phyloP scores from a whole-genome alignment of 1,140 invertebrate species.

The Sesamia nonagrioides region DNA sequence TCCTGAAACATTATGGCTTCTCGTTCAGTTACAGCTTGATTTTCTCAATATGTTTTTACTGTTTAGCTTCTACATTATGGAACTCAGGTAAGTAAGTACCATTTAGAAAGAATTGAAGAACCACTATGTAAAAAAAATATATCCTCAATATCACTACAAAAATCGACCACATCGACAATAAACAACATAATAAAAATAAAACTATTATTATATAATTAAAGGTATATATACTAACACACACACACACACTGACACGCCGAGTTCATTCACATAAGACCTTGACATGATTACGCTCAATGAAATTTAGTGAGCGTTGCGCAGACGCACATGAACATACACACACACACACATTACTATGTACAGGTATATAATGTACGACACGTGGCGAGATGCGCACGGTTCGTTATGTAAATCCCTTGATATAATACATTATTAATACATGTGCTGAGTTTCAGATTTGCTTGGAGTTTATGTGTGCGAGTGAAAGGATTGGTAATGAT shows the following conservation, averaged over 20 bases:
- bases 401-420: conserved; percentile 56
- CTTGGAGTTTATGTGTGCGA: not conserved
- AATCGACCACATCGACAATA: not conserved
- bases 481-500: too few species aligned
- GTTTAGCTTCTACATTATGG: too few species aligned
- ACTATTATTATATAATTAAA: conserved; percentile 30
- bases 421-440: conserved; percentile 50
- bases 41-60: too few species aligned
- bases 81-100: too few species aligned
- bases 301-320: conserved; percentile 59
- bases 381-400: conserved; percentile 46
- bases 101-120: too few species aligned
- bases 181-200: not conserved
- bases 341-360: conserved; percentile 3
- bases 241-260: conserved; percentile 49
- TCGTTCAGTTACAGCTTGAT: not conserved
- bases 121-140: too few species aligned
- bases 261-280: conserved; percentile 72
- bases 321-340: not conserved
- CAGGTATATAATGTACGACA: conserved; percentile 23
- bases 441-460: not conserved
- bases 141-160: not conserved
- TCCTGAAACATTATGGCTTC: not conserved
- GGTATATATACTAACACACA: conserved; percentile 37
- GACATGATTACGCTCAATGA: conserved; percentile 65